These are phyloP conservation scores for Aphodius granarius DNA, from an alignment of 2,888 invertebrate genomes.

Conservation along the genomic window DNA sequence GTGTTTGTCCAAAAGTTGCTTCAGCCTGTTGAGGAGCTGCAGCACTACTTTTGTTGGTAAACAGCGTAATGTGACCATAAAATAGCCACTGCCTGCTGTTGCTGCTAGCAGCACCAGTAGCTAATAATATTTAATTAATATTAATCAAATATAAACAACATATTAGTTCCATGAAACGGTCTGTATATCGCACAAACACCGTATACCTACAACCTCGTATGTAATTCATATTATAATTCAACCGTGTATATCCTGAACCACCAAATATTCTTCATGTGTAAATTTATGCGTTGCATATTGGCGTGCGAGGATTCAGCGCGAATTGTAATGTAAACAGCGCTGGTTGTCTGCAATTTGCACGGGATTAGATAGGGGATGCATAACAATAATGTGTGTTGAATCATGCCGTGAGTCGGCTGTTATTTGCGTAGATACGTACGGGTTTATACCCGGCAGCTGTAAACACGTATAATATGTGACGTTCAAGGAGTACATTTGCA, in stretches of 20 bases:
- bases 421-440: background rate
- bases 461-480: background rate
- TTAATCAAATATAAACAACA: too few species aligned
- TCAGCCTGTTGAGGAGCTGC: too few species aligned
- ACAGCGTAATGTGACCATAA: too few species aligned
- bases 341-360: background rate
- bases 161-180: too few species aligned
- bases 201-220: background rate
- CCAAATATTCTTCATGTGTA: background rate
- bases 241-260: background rate
- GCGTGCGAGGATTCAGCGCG: background rate
- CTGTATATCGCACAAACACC: too few species aligned
- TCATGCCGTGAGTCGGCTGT: background rate
- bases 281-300: background rate
- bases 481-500: background rate
- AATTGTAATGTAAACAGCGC: background rate
- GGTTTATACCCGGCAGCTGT: background rate
- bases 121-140: too few species aligned
- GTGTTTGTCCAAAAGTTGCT: too few species aligned
- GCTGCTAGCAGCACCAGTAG: too few species aligned
- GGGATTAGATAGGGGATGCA: background rate
- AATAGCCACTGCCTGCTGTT: too few species aligned
- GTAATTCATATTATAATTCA: background rate
- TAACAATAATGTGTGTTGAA: background rate
- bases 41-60: too few species aligned